These are phyloP conservation scores for Sparus aurata DNA, from an alignment of 2,797 vertebrate genomes.

Conservation along the genomic window DNA sequence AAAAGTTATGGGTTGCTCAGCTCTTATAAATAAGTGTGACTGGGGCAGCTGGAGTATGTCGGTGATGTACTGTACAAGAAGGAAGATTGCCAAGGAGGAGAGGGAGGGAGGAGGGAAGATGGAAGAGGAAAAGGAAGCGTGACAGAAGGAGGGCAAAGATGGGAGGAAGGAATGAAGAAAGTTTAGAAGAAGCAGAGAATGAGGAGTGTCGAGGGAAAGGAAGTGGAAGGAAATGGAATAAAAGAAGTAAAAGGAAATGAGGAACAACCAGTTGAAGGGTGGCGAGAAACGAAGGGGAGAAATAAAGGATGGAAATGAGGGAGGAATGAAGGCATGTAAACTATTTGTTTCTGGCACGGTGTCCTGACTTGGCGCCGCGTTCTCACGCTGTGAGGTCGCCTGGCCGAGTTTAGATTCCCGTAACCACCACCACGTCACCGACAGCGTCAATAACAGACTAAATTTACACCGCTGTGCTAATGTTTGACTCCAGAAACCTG, in stretches of 20 bases:
- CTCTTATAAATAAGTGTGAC: constrained; percentile 77
- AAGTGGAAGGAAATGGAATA: too few relatives aligned
- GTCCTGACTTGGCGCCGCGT: constrained; percentile 19
- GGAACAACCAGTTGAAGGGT: neutral
- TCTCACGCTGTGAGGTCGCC: constrained; percentile 56
- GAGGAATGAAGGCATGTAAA: neutral
- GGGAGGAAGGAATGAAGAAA: neutral
- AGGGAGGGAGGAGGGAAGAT: neutral
- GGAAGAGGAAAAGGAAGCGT: neutral
- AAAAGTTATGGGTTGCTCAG: neutral
- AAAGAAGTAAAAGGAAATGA: neutral
- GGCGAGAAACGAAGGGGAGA: neutral
- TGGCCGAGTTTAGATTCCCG: constrained; percentile 25
- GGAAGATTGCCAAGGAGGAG: neutral
- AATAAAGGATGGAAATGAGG: neutral
- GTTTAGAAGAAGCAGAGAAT: neutral
- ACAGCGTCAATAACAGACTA: constrained; percentile 22
- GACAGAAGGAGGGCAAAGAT: neutral
- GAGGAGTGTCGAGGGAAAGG: neutral
- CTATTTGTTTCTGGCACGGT: neutral
- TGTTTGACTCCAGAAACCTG: constrained; percentile 6
- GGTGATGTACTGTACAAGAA: neutral
- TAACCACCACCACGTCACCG: constrained; percentile 10
- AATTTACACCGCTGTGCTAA: constrained; percentile 37
- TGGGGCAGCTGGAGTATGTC: constrained; percentile 30